A percentile compares a stretch with the other conserved stretches of the same genome.
Evolutionary conservation across 2,888 invertebrate genomes (phyloP).

Genomic region (Platycheirus albimanus): DNA sequence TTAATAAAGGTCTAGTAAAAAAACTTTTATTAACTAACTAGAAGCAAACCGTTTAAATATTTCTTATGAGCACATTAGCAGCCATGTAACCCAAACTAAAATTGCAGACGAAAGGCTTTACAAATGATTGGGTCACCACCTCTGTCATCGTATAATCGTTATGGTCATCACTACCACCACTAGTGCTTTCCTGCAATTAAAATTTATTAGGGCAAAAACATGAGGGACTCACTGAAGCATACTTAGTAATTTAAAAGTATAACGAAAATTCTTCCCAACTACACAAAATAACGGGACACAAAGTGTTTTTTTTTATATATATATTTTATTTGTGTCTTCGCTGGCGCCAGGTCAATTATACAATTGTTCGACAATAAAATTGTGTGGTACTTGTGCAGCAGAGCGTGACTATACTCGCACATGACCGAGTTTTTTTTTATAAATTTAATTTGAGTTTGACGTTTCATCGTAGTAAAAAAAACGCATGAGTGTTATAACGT

Average conservation of each 20-base stretch:
- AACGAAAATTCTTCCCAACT: neutral
- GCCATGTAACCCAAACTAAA: too few relatives aligned
- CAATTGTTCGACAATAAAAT: slow-evolving; percentile 67
- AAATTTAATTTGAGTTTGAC: slow-evolving; percentile 22
- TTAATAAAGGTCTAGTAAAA: too few relatives aligned
- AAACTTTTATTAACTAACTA: too few relatives aligned
- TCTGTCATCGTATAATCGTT: too few relatives aligned
- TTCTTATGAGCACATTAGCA: too few relatives aligned
- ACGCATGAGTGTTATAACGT: slow-evolving; percentile 27
- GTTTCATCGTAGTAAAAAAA: slow-evolving; percentile 16
- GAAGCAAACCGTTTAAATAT: too few relatives aligned
- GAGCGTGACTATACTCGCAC: slow-evolving; percentile 35
- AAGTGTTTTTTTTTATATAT: slow-evolving; percentile 26
- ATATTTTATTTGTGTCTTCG: slow-evolving; percentile 53
- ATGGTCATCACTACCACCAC: too few relatives aligned
- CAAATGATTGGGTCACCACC: too few relatives aligned
- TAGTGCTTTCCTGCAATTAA: neutral
- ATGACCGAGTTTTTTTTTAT: slow-evolving; percentile 57
- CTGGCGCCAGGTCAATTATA: slow-evolving; percentile 76
- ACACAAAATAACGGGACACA: slow-evolving; percentile 16
- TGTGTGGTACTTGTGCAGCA: slow-evolving; percentile 51
- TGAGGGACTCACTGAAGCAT: neutral
- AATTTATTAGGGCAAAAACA: neutral
- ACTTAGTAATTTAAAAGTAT: neutral
- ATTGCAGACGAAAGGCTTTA: too few relatives aligned